Percentiles rank a stretch among this genome's conserved stretches.
These are phyloP conservation scores for Xiphophorus couchianus DNA, from an alignment of 2,113 vertebrate genomes.

Conservation along the genomic window DNA sequence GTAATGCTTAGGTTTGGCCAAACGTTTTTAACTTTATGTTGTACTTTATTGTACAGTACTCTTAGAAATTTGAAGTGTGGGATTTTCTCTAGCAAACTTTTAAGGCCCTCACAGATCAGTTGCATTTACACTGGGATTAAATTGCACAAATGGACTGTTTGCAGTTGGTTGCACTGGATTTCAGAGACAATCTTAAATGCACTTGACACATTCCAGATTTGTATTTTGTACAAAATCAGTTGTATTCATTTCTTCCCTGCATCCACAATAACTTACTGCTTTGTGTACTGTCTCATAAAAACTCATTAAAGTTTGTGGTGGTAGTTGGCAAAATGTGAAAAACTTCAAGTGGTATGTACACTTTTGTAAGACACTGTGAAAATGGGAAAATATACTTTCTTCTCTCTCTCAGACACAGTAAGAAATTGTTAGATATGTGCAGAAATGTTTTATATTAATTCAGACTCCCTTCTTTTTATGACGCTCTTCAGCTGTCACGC, in stretches of 20 bases:
- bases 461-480: slow-evolving; percentile 17
- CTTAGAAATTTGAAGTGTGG: neutral
- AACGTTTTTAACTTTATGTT: neutral
- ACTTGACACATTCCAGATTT: neutral
- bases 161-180: neutral
- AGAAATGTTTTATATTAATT: slow-evolving; percentile 21
- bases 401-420: neutral
- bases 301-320: neutral
- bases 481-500: slow-evolving; percentile 47
- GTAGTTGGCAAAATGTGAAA: neutral
- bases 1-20: neutral
- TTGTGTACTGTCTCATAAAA: neutral
- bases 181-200: neutral
- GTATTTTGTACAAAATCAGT: neutral
- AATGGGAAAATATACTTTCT: neutral
- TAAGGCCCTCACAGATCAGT: neutral
- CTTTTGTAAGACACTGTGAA: neutral
- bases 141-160: neutral
- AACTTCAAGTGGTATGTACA: neutral
- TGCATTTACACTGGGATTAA: neutral
- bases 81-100: neutral
- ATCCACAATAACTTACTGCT: neutral
- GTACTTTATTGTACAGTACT: neutral
- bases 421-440: neutral
- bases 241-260: neutral